These are phyloP conservation scores for Panulirus ornatus DNA, from an alignment of 1,140 invertebrate genomes.

Conservation along the genomic window DNA sequence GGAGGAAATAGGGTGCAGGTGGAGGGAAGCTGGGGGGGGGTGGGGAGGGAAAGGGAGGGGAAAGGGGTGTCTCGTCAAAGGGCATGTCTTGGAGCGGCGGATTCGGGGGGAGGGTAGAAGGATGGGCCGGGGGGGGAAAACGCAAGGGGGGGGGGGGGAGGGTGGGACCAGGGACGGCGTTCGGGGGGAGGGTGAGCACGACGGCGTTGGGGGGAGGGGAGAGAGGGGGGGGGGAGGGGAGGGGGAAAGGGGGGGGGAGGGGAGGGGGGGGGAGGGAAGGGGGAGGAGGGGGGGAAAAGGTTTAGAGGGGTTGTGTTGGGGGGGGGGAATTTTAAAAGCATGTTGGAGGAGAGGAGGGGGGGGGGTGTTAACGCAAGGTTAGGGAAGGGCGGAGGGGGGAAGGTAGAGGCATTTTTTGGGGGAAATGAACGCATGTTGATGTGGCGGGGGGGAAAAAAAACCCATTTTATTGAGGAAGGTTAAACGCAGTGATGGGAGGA, in stretches of 20 bases:
- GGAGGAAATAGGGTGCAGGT: slow-evolving; percentile 10
- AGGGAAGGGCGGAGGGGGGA: background rate
- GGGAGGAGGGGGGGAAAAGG: background rate
- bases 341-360: background rate
- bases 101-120: too few species aligned
- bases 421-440: too few species aligned
- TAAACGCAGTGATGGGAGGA: background rate
- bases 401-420: too few species aligned
- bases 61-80: too few species aligned
- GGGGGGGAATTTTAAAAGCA: background rate
- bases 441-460: too few species aligned
- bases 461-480: too few species aligned
- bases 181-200: background rate
- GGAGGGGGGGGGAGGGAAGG: background rate
- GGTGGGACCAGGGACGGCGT: background rate
- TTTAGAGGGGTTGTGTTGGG: background rate
- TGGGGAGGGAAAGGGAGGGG: background rate
- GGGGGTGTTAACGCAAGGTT: too few species aligned
- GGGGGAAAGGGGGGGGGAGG: background rate
- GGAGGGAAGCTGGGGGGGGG: background rate
- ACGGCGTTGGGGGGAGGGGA: background rate
- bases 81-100: too few species aligned
- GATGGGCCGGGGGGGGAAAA: background rate
- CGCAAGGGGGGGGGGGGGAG: background rate
- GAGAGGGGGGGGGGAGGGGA: background rate